A percentile compares a stretch with the other conserved stretches of the same genome.
These are phyloP conservation scores for Neolamprologus sp. DNA, from an alignment of 2,113 vertebrate genomes.

Conservation along the genomic window DNA sequence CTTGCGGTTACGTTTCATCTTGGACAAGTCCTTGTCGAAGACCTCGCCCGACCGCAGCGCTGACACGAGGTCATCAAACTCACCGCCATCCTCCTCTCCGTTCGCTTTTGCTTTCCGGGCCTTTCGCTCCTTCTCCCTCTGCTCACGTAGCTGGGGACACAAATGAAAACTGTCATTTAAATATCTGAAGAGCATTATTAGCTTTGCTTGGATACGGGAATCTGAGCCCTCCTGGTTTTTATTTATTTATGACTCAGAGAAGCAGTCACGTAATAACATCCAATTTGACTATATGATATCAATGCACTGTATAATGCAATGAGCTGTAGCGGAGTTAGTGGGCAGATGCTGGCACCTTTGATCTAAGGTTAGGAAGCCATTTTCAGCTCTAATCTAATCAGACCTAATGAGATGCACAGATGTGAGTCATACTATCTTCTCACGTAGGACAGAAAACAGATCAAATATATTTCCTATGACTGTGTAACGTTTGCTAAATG, in stretches of 20 bases:
- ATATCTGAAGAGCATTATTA: not conserved
- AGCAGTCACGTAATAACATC: not conserved
- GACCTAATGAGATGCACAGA: not conserved
- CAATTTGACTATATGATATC: not conserved
- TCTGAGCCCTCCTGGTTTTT: not conserved
- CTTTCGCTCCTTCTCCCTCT: constrained; percentile 90
- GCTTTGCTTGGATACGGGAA: not conserved
- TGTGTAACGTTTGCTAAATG: not conserved
- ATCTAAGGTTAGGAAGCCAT: not conserved
- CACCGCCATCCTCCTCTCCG: constrained; percentile 88
- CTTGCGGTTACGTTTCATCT: constrained; percentile 96
- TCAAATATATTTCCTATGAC: not conserved
- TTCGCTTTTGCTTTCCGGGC: constrained; percentile 90
- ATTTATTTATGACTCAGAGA: not conserved
- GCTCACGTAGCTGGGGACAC: constrained; percentile 84
- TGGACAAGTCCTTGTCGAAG: constrained; percentile 97
- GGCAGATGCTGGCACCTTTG: not conserved
- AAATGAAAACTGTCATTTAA: not conserved
- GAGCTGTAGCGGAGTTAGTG: not conserved
- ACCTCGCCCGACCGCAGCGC: constrained; percentile 94
- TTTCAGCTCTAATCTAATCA: not conserved
- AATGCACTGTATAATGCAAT: not conserved
- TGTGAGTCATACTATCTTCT: not conserved
- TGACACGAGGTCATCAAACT: constrained; percentile 96
- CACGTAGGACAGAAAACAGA: not conserved